A percentile compares a stretch with the other conserved stretches of the same genome.
Conservation (phyloP, 2,797 vertebrate species). For the Miichthys miiuy region DNA sequence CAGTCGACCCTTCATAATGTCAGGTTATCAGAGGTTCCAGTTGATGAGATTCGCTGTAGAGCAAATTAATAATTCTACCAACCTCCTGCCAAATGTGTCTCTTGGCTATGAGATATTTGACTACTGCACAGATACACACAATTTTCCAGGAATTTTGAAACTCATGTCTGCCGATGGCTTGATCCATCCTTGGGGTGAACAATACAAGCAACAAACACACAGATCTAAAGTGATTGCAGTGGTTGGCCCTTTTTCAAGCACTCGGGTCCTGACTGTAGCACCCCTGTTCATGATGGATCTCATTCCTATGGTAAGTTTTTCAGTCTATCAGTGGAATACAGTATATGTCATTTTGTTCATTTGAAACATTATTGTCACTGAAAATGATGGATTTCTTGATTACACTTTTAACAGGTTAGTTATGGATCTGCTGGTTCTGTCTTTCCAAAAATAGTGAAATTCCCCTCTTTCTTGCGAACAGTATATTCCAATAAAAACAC, state of each 20-base stretch:
- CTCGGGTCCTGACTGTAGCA: constrained; percentile 61
- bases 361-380: not conserved
- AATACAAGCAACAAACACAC: not conserved
- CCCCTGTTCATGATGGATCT: constrained; percentile 76
- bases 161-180: constrained; percentile 65
- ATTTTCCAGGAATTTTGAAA: not conserved
- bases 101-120: too few species aligned
- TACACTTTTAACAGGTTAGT: constrained; percentile 74
- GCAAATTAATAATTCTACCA: too few species aligned
- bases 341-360: not conserved
- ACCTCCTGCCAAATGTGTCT: too few species aligned
- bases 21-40: too few species aligned
- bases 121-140: constrained; percentile 74
- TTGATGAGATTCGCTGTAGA: too few species aligned
- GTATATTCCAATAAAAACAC: constrained; percentile 81
- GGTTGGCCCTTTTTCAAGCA: constrained; percentile 76
- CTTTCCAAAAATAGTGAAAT: constrained; percentile 72
- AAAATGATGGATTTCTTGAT: not conserved
- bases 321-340: too few species aligned
- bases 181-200: constrained; percentile 35
- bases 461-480: constrained; percentile 88
- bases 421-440: constrained; percentile 74
- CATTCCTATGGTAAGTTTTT: constrained; percentile 77
- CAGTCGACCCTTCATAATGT: too few species aligned
- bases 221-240: constrained; percentile 63